Percentiles rank a stretch among this genome's conserved stretches.
phyloP scores from a whole-genome alignment of 2,113 vertebrate genomes.

The Tricholaema leucomelas region DNA sequence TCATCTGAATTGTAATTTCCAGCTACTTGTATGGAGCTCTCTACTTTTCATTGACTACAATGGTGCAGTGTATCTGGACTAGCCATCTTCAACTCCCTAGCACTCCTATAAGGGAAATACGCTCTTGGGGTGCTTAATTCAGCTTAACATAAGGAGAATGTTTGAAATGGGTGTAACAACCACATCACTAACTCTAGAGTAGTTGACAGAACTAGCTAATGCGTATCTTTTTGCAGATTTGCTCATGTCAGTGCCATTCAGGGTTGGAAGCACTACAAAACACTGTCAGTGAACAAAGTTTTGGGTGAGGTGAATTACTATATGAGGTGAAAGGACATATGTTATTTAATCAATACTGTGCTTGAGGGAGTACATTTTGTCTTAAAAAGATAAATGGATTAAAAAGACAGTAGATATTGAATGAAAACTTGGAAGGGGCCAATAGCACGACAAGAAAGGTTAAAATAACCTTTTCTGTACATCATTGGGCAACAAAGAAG shows the following conservation, averaged over 20 bases:
- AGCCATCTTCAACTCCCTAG: not conserved
- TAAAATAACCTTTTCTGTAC: conserved; percentile 42
- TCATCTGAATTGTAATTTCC: not conserved
- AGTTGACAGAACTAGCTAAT: not conserved
- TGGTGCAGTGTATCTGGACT: not conserved
- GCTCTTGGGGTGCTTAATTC: not conserved
- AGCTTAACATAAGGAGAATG: not conserved
- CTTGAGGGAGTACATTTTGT: conserved; percentile 51
- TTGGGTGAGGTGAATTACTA: not conserved
- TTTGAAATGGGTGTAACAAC: not conserved
- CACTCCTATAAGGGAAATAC: not conserved
- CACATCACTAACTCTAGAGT: not conserved
- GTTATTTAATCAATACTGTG: conserved; percentile 55
- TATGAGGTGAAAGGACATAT: not conserved
- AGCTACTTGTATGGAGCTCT: not conserved
- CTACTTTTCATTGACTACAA: not conserved
- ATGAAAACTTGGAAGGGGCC: conserved; percentile 29
- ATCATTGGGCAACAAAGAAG: not conserved
- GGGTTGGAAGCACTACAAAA: not conserved
- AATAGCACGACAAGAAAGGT: conserved; percentile 48
- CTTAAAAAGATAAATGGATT: conserved; percentile 59
- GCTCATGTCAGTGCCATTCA: not conserved
- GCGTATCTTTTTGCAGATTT: not conserved
- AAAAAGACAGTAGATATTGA: conserved; percentile 32
- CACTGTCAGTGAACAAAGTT: not conserved